phyloP scores from a whole-genome alignment of 2,113 vertebrate species.

The Phyllostomus discolor region DNA sequence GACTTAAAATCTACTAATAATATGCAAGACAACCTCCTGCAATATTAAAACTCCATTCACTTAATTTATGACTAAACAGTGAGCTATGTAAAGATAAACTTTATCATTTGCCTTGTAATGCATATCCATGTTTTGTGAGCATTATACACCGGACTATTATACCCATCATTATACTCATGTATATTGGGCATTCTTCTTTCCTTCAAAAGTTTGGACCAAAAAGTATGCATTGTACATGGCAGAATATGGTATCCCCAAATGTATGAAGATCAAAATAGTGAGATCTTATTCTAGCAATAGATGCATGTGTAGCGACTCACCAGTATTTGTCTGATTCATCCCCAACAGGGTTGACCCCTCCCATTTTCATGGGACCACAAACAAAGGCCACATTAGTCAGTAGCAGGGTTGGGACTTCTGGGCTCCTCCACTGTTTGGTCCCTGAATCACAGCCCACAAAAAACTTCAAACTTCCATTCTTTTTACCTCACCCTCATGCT shows the following conservation, averaged over 20 bases:
- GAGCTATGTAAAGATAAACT: neutral
- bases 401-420: neutral
- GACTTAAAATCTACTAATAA: neutral
- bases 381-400: neutral
- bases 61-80: neutral
- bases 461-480: neutral
- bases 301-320: fast-evolving
- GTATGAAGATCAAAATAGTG: neutral
- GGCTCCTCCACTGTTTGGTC: neutral
- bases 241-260: neutral
- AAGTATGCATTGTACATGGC: no score
- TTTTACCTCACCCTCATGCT: neutral
- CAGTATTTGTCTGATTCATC: neutral
- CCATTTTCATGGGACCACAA: neutral
- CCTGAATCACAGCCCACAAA: neutral
- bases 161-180: no score
- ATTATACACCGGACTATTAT: no score
- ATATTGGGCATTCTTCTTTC: no score
- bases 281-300: neutral
- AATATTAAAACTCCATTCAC: neutral
- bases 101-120: no score
- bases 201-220: no score
- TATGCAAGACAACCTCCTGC: neutral
- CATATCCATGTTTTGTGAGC: no score
- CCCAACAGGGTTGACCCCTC: neutral